phyloP scores from a whole-genome alignment of 2,888 invertebrate species.

The Lampropteryx suffumata region DNA sequence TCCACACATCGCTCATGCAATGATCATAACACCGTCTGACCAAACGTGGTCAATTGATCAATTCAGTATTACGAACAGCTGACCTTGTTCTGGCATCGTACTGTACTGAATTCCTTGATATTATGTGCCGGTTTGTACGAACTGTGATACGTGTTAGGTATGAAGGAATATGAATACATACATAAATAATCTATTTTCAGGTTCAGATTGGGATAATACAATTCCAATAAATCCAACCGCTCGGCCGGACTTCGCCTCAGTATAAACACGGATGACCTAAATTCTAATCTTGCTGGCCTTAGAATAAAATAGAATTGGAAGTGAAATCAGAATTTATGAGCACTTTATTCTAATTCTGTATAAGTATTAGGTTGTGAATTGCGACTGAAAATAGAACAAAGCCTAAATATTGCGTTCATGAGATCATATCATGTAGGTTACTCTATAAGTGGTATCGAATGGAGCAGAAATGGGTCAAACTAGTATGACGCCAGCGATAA shows the following conservation, averaged over 20 bases:
- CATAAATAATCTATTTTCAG: neutral
- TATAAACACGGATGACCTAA: conserved; percentile 40
- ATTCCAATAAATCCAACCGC: conserved; percentile 13
- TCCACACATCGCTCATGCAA: conserved; percentile 9
- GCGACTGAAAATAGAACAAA: conserved; percentile 50
- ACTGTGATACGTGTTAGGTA: neutral
- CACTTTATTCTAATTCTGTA: conserved; percentile 45
- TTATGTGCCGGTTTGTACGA: no score
- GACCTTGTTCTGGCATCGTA: no score
- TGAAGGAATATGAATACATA: conserved; percentile 10
- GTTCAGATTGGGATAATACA: conserved; percentile 6
- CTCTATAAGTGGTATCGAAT: conserved; percentile 71
- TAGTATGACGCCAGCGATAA: conserved; percentile 77
- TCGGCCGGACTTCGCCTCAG: conserved; percentile 10
- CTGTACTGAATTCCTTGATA: no score
- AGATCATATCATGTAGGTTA: conserved; percentile 58
- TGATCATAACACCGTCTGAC: conserved; percentile 23
- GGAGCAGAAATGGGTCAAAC: conserved; percentile 73
- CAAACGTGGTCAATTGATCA: conserved; percentile 21
- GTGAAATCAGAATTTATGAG: conserved; percentile 44
- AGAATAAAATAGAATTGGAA: conserved; percentile 47
- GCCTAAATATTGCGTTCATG: conserved; percentile 54
- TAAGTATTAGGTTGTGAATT: no score
- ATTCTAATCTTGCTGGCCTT: conserved; percentile 43
- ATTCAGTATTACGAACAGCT: conserved; percentile 7